A percentile compares a stretch with the other conserved stretches of the same genome.
phyloP scores from a whole-genome alignment of 1,140 invertebrate genomes.

The Thrips palmi region DNA sequence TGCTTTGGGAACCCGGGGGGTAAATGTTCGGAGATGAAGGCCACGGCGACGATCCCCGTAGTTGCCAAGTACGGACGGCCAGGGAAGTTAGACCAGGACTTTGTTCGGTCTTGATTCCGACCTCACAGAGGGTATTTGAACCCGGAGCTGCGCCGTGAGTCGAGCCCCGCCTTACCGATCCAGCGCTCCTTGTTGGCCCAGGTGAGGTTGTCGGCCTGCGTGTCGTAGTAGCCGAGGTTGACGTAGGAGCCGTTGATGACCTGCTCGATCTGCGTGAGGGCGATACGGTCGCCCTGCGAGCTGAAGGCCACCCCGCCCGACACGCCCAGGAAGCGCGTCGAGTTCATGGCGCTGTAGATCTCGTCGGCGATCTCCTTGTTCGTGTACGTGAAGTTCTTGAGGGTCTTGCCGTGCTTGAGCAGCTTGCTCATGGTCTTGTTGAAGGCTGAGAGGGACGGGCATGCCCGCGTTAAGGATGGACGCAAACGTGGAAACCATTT shows the following conservation, averaged over 20 bases:
- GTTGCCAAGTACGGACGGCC: too few relatives aligned
- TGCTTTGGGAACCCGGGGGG: too few relatives aligned
- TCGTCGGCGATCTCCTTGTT: slow-evolving; percentile 87
- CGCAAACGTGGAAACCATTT: background rate
- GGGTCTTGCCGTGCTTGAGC: slow-evolving; percentile 49
- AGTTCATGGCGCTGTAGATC: slow-evolving; percentile 94
- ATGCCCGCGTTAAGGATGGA: background rate
- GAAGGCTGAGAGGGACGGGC: slow-evolving; percentile 43
- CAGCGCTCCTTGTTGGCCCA: slow-evolving; percentile 82
- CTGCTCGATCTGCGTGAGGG: slow-evolving; percentile 97
- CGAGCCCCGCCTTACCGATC: slow-evolving; percentile 65
- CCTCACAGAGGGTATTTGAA: background rate
- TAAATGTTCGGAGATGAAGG: too few relatives aligned
- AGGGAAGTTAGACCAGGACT: too few relatives aligned
- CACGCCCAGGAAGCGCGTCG: slow-evolving; percentile 91
- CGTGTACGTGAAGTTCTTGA: slow-evolving; percentile 96
- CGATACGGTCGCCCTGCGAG: slow-evolving; percentile 94
- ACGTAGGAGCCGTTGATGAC: slow-evolving; percentile 88
- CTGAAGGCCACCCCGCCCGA: slow-evolving; percentile 94
- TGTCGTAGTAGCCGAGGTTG: slow-evolving; percentile 92
- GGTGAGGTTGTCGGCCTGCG: slow-evolving; percentile 82
- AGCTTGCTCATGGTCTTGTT: slow-evolving; percentile 88
- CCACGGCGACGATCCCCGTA: too few relatives aligned
- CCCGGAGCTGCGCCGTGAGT: background rate
- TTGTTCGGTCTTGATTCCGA: too few relatives aligned